These are phyloP conservation scores for Dendrocincla fuliginosa DNA, from an alignment of 2,797 vertebrate species.

Conservation along the genomic window DNA sequence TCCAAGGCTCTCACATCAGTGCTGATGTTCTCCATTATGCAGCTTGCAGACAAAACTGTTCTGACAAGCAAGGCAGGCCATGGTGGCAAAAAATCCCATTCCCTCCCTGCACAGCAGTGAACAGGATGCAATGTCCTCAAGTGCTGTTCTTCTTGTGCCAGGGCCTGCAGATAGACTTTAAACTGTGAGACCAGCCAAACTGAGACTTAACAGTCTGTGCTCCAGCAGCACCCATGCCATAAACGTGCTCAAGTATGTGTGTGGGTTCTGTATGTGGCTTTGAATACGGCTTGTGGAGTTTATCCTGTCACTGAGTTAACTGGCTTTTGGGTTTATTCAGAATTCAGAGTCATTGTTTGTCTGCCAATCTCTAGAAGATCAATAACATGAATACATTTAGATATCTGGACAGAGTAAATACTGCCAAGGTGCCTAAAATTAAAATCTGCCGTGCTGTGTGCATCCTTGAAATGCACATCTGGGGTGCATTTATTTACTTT, in stretches of 20 bases:
- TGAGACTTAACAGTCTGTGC: accelerated
- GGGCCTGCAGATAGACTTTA: not conserved
- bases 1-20: not conserved
- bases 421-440: not conserved
- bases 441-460: not conserved
- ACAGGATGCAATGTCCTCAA: not conserved
- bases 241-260: not conserved
- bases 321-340: not conserved
- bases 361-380: not conserved
- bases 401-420: not conserved
- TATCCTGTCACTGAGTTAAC: not conserved
- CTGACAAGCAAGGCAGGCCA: not conserved
- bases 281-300: not conserved
- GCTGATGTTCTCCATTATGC: not conserved
- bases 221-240: not conserved
- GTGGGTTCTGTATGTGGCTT: not conserved
- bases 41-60: conserved; percentile 4
- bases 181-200: accelerated
- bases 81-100: not conserved
- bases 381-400: not conserved
- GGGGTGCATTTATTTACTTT: not conserved
- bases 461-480: not conserved
- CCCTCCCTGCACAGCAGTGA: not conserved
- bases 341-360: not conserved
- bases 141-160: not conserved